Conservation (phyloP, 2,888 invertebrate species). For the Protodeltote pygarga region DNA sequence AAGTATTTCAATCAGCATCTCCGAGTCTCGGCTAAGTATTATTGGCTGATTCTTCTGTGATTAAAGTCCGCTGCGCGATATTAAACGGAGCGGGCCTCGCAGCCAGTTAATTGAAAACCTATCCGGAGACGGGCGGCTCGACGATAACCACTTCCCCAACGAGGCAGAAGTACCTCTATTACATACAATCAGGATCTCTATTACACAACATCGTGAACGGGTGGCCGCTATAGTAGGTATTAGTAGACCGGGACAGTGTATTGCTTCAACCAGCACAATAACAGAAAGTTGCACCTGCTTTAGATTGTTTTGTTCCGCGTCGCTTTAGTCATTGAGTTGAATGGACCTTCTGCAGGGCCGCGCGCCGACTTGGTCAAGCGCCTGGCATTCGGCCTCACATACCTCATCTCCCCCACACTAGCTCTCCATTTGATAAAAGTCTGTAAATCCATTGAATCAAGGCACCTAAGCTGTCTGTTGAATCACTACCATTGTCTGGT, state of each 20-base stretch:
- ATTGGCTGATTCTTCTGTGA: conserved; percentile 45
- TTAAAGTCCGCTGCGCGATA: conserved; percentile 44
- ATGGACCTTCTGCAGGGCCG: conserved; percentile 16
- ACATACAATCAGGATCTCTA: too few species aligned
- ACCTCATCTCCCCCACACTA: conserved; percentile 1
- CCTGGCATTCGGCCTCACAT: background rate
- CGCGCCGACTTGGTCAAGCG: too few species aligned
- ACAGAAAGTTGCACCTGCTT: too few species aligned
- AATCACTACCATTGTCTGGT: conserved; percentile 3
- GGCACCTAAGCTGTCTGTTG: conserved; percentile 7
- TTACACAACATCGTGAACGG: too few species aligned
- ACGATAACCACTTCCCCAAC: background rate
- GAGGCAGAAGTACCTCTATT: conserved; percentile 7
- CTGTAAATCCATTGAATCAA: conserved; percentile 5
- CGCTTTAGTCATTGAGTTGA: background rate
- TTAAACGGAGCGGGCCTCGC: conserved; percentile 34
- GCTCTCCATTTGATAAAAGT: conserved; percentile 16
- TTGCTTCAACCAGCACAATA: too few species aligned
- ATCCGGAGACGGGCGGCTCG: conserved; percentile 27
- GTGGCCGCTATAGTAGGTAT: too few species aligned
- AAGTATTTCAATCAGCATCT: conserved; percentile 47
- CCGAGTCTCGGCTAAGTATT: conserved; percentile 37
- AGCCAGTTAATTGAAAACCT: conserved; percentile 48
- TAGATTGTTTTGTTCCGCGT: too few species aligned
- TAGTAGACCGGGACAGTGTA: too few species aligned